Evolutionary conservation across 1,140 invertebrate genomes (phyloP).

Genomic region (Muscidifurax raptorellus): DNA sequence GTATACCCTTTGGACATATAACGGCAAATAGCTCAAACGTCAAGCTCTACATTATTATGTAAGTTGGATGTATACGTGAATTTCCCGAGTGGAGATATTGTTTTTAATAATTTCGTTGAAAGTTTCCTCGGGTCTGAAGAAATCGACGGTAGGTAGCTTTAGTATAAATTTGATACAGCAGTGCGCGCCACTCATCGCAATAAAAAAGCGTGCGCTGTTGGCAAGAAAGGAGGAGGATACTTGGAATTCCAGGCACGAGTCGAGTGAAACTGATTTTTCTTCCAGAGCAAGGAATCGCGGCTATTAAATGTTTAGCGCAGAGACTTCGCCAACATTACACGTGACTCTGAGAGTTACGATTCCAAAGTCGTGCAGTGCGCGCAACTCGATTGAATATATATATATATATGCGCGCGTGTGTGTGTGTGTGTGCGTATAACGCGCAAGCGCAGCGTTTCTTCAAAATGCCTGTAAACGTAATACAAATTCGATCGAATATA

Average conservation of each 20-base stretch:
- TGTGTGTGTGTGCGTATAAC: no score
- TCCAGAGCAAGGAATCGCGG: conserved; percentile 7
- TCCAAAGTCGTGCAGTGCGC: not conserved
- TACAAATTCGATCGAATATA: not conserved
- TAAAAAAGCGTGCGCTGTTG: not conserved
- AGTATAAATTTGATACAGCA: not conserved
- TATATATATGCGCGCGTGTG: no score
- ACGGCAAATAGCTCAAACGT: no score
- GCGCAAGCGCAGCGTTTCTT: not conserved
- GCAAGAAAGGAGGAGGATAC: not conserved
- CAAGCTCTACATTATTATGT: no score
- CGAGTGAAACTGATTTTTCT: conserved; percentile 37
- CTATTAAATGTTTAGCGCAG: conserved; percentile 42
- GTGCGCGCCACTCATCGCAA: not conserved
- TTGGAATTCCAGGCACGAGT: conserved; percentile 30
- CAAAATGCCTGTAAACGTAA: not conserved
- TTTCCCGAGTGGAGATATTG: not conserved
- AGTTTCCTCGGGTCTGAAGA: not conserved
- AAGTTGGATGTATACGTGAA: no score
- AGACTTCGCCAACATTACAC: conserved; percentile 19
- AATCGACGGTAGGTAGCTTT: not conserved
- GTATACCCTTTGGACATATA: not conserved
- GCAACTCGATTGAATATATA: not conserved
- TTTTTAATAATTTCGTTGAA: not conserved
- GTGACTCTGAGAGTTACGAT: conserved; percentile 6